phyloP scores from a whole-genome alignment of 2,113 vertebrate genomes.

The Marmota flaviventris region DNA sequence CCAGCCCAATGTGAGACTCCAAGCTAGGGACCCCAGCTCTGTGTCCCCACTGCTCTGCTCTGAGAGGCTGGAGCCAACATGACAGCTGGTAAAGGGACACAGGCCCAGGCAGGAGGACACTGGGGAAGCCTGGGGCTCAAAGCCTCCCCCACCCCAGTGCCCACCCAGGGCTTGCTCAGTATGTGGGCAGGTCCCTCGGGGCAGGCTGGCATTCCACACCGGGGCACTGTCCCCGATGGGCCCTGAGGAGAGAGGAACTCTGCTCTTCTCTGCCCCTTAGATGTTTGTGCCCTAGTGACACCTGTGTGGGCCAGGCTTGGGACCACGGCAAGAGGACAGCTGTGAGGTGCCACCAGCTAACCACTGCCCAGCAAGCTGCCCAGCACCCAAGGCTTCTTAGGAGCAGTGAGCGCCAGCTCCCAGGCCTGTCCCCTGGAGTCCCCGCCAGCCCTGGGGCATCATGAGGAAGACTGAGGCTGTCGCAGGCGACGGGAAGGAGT shows the following conservation, averaged over 20 bases:
- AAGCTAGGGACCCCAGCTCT: not conserved
- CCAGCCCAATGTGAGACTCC: not conserved
- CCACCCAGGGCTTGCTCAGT: no score
- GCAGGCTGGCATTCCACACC: not conserved
- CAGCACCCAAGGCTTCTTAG: not conserved
- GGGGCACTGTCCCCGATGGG: fast-evolving
- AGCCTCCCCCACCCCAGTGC: not conserved
- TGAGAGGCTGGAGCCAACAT: fast-evolving
- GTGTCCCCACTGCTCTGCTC: not conserved
- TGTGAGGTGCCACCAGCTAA: not conserved
- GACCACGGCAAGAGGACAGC: not conserved
- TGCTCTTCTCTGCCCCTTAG: not conserved
- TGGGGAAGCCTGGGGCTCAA: no score
- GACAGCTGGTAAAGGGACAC: not conserved
- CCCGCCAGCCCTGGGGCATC: not conserved
- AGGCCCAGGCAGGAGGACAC: not conserved
- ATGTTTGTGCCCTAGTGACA: not conserved
- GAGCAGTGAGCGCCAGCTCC: not conserved
- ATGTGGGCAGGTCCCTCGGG: no score
- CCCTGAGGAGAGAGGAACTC: not conserved
- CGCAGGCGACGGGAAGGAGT: not conserved
- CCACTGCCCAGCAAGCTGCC: not conserved
- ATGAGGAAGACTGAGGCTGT: not conserved
- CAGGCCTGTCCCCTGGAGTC: slow-evolving; percentile 12
- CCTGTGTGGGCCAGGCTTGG: not conserved